These are phyloP conservation scores for Metaphire vulgaris DNA, from an alignment of 1,140 invertebrate species.

Conservation along the genomic window DNA sequence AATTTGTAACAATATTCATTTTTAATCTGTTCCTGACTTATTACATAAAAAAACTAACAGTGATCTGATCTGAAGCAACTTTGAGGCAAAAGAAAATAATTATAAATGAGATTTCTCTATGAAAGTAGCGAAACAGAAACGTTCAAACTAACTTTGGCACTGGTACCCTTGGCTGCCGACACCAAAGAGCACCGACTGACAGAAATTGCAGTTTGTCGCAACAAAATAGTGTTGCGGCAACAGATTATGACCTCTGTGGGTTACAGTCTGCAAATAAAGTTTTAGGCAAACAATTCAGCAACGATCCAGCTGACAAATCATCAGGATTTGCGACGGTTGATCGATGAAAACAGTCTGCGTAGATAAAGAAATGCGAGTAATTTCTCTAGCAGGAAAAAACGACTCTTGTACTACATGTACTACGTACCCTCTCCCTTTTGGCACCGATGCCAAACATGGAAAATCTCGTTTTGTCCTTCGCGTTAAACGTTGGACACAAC, in stretches of 20 bases:
- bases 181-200: slow-evolving; percentile 83
- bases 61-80: background rate
- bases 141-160: slow-evolving; percentile 64
- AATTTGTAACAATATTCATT: background rate
- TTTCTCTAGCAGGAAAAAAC: too few relatives aligned
- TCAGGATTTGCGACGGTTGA: too few relatives aligned
- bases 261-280: background rate
- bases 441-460: slow-evolving; percentile 45
- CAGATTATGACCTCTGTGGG: slow-evolving; percentile 75
- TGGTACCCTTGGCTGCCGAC: slow-evolving; percentile 88
- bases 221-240: slow-evolving; percentile 77
- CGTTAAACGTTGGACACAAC: slow-evolving; percentile 68
- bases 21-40: background rate
- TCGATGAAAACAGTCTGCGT: too few relatives aligned
- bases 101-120: background rate
- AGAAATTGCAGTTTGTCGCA: slow-evolving; percentile 85
- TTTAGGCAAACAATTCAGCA: too few relatives aligned
- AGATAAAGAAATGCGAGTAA: too few relatives aligned
- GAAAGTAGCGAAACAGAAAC: background rate
- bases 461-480: slow-evolving; percentile 70
- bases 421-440: slow-evolving; percentile 24
- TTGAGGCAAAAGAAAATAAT: background rate
- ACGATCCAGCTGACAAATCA: too few relatives aligned
- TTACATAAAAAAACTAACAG: background rate
- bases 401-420: too few relatives aligned